Conservation (phyloP, 1,140 invertebrate genomes). For the Anagrus nilaparvatae region DNA sequence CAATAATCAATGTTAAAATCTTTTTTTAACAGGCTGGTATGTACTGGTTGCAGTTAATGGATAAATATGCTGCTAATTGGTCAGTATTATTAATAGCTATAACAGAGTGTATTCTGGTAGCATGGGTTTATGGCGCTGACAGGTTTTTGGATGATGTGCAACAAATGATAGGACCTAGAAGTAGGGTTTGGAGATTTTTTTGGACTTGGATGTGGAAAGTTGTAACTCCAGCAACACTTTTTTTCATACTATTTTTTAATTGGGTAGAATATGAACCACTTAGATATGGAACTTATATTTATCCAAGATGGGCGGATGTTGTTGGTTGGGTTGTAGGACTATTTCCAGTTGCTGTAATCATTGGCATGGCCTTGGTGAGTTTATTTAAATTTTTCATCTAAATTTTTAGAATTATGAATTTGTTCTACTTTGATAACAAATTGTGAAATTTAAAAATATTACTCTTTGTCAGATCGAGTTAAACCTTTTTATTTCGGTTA, state of each 20-base stretch:
- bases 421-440: neutral
- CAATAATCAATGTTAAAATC: conserved; percentile 1
- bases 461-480: no score
- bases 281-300: conserved; percentile 61
- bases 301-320: conserved; percentile 66
- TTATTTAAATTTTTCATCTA: conserved; percentile 17
- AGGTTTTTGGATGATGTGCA: conserved; percentile 70
- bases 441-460: neutral
- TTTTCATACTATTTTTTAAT: conserved; percentile 73
- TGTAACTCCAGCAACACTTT: conserved; percentile 64
- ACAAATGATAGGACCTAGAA: conserved; percentile 65
- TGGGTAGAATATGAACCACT: conserved; percentile 72
- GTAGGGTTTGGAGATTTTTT: conserved; percentile 60
- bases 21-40: conserved; percentile 55
- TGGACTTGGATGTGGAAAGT: conserved; percentile 75
- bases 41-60: conserved; percentile 77
- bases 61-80: conserved; percentile 79
- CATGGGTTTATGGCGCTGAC: conserved; percentile 75
- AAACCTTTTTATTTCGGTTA: no score
- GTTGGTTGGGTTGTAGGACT: conserved; percentile 70
- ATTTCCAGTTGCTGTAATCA: conserved; percentile 59
- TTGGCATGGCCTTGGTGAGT: conserved; percentile 54
- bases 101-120: conserved; percentile 64
- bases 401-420: neutral
- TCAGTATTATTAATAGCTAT: conserved; percentile 75